Evolutionary conservation across 1,140 invertebrate species (phyloP), one percentile per base, ranked within the genome.

Genomic region (Mamestra configurata): DNA sequence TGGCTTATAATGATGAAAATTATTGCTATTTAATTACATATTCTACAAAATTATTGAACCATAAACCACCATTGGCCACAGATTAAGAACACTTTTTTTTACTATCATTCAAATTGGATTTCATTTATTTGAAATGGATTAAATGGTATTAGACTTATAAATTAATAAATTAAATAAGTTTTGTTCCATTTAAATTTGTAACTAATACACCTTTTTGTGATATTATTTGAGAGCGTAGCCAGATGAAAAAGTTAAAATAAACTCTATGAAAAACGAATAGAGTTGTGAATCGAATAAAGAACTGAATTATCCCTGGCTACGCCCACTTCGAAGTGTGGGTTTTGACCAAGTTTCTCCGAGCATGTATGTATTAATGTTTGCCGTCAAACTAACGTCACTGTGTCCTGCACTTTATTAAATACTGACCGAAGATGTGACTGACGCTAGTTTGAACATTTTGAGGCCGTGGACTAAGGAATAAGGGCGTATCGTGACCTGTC

Each of bases 311-410:
- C 37, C 20, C 73, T 76, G 73, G 59, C 73, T 66, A 64, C 43
- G 37, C 72, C 53, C 55, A 61, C n/a, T 20, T 46, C 27, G 8
- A 18, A 24, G 22, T 46, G n/a, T 49, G 22, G 20, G 35, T 75
- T 55, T 46, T 40, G 35, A 53, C 1, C 18, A 75, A 64, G 55
- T 64, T 27, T 77, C 40, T 77, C 15, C 51, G 51, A 43, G 73
- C 73, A 77, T 77, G 73, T 61, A 59, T 46, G 20, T 37, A 43
- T n/a, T 64, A 10, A 20, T 57, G 22, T 46, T 22, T 76, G 57
- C 73, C 40, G 24, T 76, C 73, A 64, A 76, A 49, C 35, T 76
- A 64, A 76, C 57, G 73, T 76, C 57, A 64, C 73, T 13, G 55
- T 76, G 73, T 24, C 18, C 18, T 24, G 53, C 71, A 75, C 55